These are phyloP conservation scores for Xanthorhoe spadicearia DNA, from an alignment of 2,888 invertebrate genomes.

Conservation along the genomic window DNA sequence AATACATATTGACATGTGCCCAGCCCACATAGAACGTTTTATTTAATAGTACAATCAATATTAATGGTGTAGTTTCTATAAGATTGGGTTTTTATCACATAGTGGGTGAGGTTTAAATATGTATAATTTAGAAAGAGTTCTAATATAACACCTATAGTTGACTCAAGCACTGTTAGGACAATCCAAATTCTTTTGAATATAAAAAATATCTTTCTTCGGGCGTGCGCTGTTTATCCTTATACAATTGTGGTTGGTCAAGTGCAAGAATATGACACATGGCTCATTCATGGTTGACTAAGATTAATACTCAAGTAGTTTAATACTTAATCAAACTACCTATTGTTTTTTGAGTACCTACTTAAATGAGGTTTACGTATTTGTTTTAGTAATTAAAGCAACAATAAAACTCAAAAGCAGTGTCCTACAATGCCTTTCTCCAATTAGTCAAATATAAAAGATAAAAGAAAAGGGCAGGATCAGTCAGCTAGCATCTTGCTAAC, in stretches of 20 bases:
- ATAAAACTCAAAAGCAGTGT: neutral
- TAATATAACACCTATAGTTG: constrained; percentile 7
- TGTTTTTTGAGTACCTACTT: no score
- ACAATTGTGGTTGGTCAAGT: constrained; percentile 1
- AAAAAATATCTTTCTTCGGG: neutral
- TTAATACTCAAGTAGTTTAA: neutral
- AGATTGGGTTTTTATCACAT: constrained; percentile 21
- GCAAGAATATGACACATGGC: neutral
- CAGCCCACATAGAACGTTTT: constrained; percentile 24
- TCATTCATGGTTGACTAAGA: neutral
- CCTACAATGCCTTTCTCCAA: no score
- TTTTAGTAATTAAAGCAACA: neutral
- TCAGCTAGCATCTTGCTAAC: no score
- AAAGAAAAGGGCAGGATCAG: no score
- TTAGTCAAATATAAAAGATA: no score
- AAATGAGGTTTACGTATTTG: neutral
- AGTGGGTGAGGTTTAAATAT: constrained; percentile 28
- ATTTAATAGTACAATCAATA: constrained; percentile 35
- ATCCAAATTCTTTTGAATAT: neutral
- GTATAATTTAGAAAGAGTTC: constrained; percentile 12
- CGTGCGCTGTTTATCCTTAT: neutral
- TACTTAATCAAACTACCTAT: no score
- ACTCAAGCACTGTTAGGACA: constrained; percentile 5
- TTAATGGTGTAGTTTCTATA: constrained; percentile 19
- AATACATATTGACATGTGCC: constrained; percentile 6